Evolutionary conservation across 2,888 invertebrate species (phyloP), one percentile per base, ranked within the genome.

Genomic region (Diloba caeruleocephala): DNA sequence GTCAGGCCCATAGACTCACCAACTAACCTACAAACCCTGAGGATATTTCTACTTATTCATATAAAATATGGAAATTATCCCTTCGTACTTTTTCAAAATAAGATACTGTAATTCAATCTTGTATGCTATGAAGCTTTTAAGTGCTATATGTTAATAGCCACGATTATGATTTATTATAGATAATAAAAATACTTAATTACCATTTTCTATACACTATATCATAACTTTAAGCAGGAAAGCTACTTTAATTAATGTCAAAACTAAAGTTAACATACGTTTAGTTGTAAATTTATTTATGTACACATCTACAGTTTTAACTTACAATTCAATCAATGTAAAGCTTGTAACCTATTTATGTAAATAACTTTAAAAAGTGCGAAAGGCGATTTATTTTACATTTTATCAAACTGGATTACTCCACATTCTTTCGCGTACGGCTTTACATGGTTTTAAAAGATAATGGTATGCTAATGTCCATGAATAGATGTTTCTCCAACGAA

Each of bases 11-110:
- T 72, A 69, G 57, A 57, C 71, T 82, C 72, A 80, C 84, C 86
- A 84, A 86, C 81, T 85, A 85, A 86, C 87, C 87, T 71, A 88
- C 77, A 85, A 80, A 84, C 80, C 81, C 82, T 69, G 53, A 66
- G 81, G 82, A 79, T 71, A 75, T 73, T 51, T 59, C 52, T 70
- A 53, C 75, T 76, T 71, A 72, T 70, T 69, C 77, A 72, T 71
- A 71, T 74, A 67, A 77, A 74, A 70, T 61, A 61, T 71, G 68
- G 70, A 61, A 57, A 71, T 72, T 72, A n/a, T n/a, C n/a, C n/a
- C 26, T 69, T 71, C 60, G 46, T 34, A 71, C 68, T 36, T 66
- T 67, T 60, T 58, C 59, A 63, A 69, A 62, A 54, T 54, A 52
- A 66, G 44, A 69, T 65, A 54, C 59, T 62, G 70, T 68, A 66